Evolutionary conservation across 2,797 vertebrate species (phyloP).

Genomic region (Pipistrellus pygmaeus): DNA sequence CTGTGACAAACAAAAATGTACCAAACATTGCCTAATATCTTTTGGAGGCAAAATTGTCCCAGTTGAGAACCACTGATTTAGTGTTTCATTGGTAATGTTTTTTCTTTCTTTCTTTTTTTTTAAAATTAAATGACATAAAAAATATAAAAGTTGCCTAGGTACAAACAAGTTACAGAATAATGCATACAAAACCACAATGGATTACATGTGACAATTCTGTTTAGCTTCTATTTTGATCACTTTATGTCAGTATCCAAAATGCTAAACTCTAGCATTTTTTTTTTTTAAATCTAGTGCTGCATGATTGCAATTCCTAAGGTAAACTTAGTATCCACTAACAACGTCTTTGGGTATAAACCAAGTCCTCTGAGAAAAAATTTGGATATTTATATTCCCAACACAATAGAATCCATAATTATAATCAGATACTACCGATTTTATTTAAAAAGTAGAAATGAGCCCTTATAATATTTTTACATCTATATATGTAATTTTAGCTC

Average conservation of each 20-base stretch:
- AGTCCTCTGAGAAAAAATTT: slow-evolving; percentile 50
- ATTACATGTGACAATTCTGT: neutral
- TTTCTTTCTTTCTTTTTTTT: neutral
- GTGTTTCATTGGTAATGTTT: neutral
- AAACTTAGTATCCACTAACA: slow-evolving; percentile 27
- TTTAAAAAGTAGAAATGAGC: slow-evolving; percentile 40
- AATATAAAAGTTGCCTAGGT: slow-evolving; percentile 50
- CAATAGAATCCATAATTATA: slow-evolving; percentile 45
- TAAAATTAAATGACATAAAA: neutral
- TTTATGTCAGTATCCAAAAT: slow-evolving; percentile 46
- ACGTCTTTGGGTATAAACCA: slow-evolving; percentile 44
- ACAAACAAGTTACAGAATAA: slow-evolving; percentile 44
- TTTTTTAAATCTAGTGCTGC: slow-evolving; percentile 48
- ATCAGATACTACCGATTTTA: slow-evolving; percentile 49
- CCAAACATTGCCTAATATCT: neutral
- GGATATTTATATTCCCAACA: slow-evolving; percentile 44
- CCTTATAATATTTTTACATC: neutral
- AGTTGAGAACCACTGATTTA: neutral
- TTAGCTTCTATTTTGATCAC: neutral
- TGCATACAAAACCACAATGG: neutral
- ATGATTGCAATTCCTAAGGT: slow-evolving; percentile 67
- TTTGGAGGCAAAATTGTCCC: neutral
- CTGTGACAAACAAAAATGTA: neutral
- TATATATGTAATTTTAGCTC: neutral
- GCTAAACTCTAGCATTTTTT: slow-evolving; percentile 42